Base-by-base conservation (phyloP, 1,140 invertebrate species). In the Drosophila lowei region DNA sequence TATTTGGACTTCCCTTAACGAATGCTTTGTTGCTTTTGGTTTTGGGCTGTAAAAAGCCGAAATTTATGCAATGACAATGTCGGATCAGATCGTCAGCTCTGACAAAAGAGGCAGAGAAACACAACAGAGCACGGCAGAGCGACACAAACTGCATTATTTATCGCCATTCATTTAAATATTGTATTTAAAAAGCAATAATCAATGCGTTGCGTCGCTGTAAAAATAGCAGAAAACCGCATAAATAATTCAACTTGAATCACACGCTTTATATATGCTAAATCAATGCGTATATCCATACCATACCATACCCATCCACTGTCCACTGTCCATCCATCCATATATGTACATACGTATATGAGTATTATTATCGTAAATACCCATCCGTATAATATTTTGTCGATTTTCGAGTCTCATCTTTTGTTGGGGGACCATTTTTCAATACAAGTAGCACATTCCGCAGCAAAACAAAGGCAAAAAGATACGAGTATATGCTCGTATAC, bases 391-490 rank as follows among this genome's bases (percentile, higher is more conserved):
- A 73, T 77, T 63, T 65, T 77, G 80, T 66, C 66, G 66, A 52
- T 68, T 56, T 78, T 52, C 72, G 30, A 64, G 43, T 67, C 48
- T 44, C 62, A 64, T 68, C 72, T 76, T 77, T 77, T 68, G 72
- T 66, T 72, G 76, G 70, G 77, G 76, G 60, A 52, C 68, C 81
- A 86, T 85, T 85, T 85, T 85, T 85, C 77, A 85, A 85, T 63
- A 85, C 81, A 86, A 85, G 80, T 86, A 85, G 80, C 80, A 86
- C 80, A 85, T 85, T 85, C 80, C 81, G 65, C 34, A 57, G 48
- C 67, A 72, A 63, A 56, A 65, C 62, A 62, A 61, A 77, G 44
- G 53, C 44, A 57, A 16, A 68, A 54, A 57, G 11, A 52, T 55
- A 53, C 28, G 1, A 28, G 8, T 9, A 25, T 34, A 56, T 41